Base-by-base conservation (phyloP, 2,888 invertebrate species). In the Lathronympha strigana region DNA sequence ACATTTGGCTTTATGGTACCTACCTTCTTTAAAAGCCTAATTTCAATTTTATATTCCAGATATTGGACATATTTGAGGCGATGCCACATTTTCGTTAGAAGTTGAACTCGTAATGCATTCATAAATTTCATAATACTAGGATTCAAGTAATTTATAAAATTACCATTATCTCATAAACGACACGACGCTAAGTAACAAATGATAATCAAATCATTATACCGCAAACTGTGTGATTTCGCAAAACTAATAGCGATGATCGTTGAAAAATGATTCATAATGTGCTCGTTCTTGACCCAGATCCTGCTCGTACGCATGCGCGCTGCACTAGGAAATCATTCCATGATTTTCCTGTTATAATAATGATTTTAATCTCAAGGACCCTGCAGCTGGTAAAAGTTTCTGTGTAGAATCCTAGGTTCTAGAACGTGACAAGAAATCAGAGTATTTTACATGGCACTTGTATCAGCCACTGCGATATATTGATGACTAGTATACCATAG, bases 211-310 rank as follows among this genome's bases (percentile, higher is more conserved):
- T 61, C 66, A 66, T 66, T 61, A 66, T 19, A 54, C 66, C 17
- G 53, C 43, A 61, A 61, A 66, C 60, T 51, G 45, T 28, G 58
- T 49, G 40, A 71, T 69, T 67, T 70, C 73, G 72, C 74, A 76
- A 73, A 76, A 68, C 68, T 76, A 76, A 76, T 71, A 62, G 70
- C 68, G 72, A 73, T 71, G 74, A 76, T 80, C 76, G 75, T 74
- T 75, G 75, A 78, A 82, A 81, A 81, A 81, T 82, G 77, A 84
- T 75, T 83, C 81, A 80, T 73, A 76, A 77, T 73, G 66, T 66
- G 58, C 72, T 67, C 69, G 81, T 71, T 75, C 84, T 82, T 86
- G 86, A 84, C 86, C 82, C 67, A 83, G 73, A 70, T 80, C 63
- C 63, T 45, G 58, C 57, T 61, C 49, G 71, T 71, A 72, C 74